A percentile compares a stretch with the other conserved stretches of the same genome.
Conservation (phyloP, 2,797 vertebrate genomes). For the Merluccius polli region DNA sequence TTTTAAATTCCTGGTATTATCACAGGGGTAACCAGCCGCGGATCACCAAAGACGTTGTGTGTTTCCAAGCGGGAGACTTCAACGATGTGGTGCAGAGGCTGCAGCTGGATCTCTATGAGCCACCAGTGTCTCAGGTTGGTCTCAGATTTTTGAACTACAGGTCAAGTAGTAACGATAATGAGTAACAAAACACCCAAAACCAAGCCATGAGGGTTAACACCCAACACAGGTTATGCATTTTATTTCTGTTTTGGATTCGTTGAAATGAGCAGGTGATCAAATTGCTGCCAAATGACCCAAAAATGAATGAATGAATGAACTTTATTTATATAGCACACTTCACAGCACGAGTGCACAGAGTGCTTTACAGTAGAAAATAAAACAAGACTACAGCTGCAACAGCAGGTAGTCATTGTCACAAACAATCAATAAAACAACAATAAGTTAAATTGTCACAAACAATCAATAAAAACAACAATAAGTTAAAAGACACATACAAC, state of each 20-base stretch:
- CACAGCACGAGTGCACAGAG: too few relatives aligned
- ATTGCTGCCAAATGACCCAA: neutral
- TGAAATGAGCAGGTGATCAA: neutral
- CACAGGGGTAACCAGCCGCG: conserved; percentile 87
- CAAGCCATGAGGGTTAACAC: neutral
- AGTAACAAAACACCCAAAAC: neutral
- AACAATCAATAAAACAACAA: too few relatives aligned
- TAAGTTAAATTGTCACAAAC: too few relatives aligned
- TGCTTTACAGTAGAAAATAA: too few relatives aligned
- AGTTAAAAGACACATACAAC: too few relatives aligned
- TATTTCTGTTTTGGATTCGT: neutral
- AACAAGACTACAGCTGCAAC: too few relatives aligned
- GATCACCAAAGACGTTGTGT: conserved; percentile 98
- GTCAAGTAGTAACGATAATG: neutral
- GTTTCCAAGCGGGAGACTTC: conserved; percentile 97
- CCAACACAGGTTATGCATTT: neutral
- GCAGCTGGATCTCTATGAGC: conserved; percentile 95
- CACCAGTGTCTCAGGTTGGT: conserved; percentile 94
- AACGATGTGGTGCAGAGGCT: conserved; percentile 93
- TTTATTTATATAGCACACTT: too few relatives aligned
- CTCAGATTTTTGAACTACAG: neutral
- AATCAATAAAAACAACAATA: too few relatives aligned
- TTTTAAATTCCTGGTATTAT: neutral
- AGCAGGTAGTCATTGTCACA: too few relatives aligned
- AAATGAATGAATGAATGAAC: too few relatives aligned